phyloP scores from a whole-genome alignment of 2,113 vertebrate species.

The cattle (Bos taurus) region DNA sequence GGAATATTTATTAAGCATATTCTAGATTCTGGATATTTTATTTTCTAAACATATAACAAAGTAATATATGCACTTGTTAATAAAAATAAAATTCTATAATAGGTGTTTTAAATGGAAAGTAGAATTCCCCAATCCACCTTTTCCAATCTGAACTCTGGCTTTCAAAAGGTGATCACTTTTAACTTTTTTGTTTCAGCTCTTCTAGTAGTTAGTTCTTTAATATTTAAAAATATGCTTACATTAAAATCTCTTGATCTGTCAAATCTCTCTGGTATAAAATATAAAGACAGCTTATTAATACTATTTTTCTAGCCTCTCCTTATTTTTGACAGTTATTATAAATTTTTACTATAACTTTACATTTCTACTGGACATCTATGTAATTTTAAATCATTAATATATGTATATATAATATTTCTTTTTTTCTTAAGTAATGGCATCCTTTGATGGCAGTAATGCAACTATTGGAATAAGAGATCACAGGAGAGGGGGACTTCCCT shows the following conservation, averaged over 20 bases:
- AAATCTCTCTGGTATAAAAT: background rate
- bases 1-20: background rate
- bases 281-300: background rate
- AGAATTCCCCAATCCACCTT: background rate
- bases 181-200: background rate
- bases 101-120: background rate
- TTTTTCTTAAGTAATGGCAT: slow-evolving; percentile 70
- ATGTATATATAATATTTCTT: background rate
- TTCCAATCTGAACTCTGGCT: background rate
- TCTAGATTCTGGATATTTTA: background rate
- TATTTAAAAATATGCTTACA: background rate
- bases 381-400: background rate
- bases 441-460: slow-evolving; percentile 80
- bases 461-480: slow-evolving; percentile 70
- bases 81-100: background rate
- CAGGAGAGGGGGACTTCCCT: slow-evolving; percentile 39
- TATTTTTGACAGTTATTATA: background rate
- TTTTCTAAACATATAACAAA: background rate
- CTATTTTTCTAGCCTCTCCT: background rate
- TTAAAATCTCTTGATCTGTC: background rate
- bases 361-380: background rate
- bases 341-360: background rate
- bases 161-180: background rate
- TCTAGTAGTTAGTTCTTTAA: background rate
- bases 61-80: background rate